Evolutionary conservation across 2,113 vertebrate species (phyloP).

Genomic region (Salminus brasiliensis): DNA sequence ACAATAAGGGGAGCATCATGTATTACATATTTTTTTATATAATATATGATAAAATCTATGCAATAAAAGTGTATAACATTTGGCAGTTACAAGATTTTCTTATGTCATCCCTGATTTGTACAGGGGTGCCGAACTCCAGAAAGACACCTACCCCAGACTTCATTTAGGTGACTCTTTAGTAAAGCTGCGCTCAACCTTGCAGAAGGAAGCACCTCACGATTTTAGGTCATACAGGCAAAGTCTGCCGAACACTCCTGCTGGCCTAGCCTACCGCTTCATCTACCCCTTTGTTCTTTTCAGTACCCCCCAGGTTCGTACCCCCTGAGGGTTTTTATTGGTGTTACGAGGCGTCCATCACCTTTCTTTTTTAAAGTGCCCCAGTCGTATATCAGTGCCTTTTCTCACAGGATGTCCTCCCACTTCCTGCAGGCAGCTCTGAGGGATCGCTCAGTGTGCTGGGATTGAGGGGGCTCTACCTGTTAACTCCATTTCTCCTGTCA

Average conservation of each 20-base stretch:
- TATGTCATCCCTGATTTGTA: no score
- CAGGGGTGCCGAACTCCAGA: neutral
- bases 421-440: conserved; percentile 62
- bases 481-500: conserved; percentile 66
- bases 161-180: neutral
- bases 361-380: conserved; percentile 70
- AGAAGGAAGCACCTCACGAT: neutral
- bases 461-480: conserved; percentile 57
- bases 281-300: conserved; percentile 47
- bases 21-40: no score
- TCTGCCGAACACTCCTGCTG: conserved; percentile 24
- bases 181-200: neutral
- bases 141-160: neutral
- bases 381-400: conserved; percentile 72
- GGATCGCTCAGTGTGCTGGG: neutral
- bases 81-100: no score
- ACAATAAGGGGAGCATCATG: no score
- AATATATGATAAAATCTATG: no score
- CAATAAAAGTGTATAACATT: no score
- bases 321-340: conserved; percentile 71
- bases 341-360: conserved; percentile 53
- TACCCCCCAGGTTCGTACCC: conserved; percentile 47
- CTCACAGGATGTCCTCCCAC: conserved; percentile 72
- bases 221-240: neutral
- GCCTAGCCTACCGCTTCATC: conserved; percentile 43